Conservation (phyloP, 2,888 invertebrate genomes). For the Tipula helvola region DNA sequence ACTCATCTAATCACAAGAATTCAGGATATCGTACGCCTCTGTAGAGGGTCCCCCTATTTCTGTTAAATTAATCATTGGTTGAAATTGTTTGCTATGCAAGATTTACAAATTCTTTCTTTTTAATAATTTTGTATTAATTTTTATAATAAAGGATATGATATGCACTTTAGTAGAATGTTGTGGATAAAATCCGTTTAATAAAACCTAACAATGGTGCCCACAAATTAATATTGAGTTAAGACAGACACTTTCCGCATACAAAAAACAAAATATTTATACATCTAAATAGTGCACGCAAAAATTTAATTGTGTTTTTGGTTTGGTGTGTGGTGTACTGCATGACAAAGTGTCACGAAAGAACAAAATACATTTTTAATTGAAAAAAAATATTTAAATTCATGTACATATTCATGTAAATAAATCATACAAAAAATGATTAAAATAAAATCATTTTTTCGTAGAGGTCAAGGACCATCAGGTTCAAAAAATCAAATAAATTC, state of each 20-base stretch:
- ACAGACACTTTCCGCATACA: not conserved
- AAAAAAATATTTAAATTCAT: not conserved
- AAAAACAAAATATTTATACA: not conserved
- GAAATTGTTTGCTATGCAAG: not conserved
- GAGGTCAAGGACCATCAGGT: constrained; percentile 53
- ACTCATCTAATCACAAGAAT: too few relatives aligned
- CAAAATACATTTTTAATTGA: not conserved
- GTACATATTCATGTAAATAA: not conserved
- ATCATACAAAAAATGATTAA: constrained; percentile 60
- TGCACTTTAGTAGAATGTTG: not conserved
- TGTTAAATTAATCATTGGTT: not conserved
- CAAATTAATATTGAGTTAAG: not conserved
- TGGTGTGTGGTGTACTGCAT: not conserved
- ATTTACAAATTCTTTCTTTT: not conserved
- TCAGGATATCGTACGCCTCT: too few relatives aligned
- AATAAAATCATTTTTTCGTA: constrained; percentile 84
- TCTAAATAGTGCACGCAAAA: not conserved
- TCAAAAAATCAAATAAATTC: constrained; percentile 24
- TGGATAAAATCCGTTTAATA: not conserved
- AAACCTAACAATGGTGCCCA: not conserved
- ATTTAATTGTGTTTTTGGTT: not conserved
- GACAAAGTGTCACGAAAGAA: not conserved
- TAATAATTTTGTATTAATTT: not conserved
- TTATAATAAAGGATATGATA: not conserved
- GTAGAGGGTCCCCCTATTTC: too few relatives aligned